Evolutionary conservation across 2,888 invertebrate genomes (phyloP).

Genomic region (Lasioglossum zephyrum): DNA sequence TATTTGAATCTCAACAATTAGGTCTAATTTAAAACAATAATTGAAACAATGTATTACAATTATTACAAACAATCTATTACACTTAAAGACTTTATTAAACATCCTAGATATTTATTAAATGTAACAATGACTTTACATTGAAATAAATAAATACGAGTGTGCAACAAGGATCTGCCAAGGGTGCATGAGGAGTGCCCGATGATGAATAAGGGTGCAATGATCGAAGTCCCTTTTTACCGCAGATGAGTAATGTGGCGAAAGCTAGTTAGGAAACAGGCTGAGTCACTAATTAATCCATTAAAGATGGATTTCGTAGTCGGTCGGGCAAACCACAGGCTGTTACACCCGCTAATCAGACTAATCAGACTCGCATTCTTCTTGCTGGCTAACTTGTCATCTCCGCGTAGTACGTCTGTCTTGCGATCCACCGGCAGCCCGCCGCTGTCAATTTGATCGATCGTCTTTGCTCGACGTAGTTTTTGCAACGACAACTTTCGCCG

Average conservation of each 20-base stretch:
- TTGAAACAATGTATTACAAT: too few relatives aligned
- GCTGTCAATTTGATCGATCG: constrained; percentile 48
- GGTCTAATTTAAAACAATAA: too few relatives aligned
- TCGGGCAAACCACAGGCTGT: neutral
- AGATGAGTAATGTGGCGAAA: neutral
- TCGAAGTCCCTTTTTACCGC: neutral
- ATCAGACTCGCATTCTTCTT: constrained; percentile 8
- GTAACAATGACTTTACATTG: neutral
- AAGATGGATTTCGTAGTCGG: neutral
- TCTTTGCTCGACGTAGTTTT: constrained; percentile 26
- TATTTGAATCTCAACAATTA: too few relatives aligned
- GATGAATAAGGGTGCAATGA: constrained; percentile 2
- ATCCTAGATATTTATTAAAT: too few relatives aligned
- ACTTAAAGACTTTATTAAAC: too few relatives aligned
- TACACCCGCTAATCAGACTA: constrained; percentile 3
- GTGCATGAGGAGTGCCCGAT: neutral
- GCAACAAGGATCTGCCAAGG: neutral
- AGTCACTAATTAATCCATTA: constrained; percentile 8
- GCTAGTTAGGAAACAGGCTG: neutral
- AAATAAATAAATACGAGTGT: neutral
- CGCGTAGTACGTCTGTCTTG: constrained; percentile 11
- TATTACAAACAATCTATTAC: too few relatives aligned
- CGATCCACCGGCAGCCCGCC: constrained; percentile 12
- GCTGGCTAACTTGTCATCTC: neutral
- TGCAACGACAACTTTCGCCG: constrained; percentile 35